These are phyloP conservation scores for Cheilosia scutellata DNA, from an alignment of 2,888 invertebrate species.

Conservation along the genomic window DNA sequence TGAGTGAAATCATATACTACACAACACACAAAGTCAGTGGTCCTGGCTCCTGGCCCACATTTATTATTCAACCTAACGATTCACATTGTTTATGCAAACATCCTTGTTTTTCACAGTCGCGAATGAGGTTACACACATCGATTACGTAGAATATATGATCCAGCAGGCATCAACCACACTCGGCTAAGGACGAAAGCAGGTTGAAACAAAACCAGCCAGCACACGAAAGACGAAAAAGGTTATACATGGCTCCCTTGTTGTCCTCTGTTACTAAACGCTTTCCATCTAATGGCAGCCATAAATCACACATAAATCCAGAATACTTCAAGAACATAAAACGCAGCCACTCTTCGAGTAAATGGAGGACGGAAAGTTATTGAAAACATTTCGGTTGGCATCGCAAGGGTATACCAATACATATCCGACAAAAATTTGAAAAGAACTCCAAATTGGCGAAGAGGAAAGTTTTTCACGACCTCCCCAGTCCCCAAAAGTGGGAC, in stretches of 20 bases:
- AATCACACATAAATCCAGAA: conserved; percentile 71
- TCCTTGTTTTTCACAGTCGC: conserved; percentile 36
- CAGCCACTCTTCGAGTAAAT: conserved; percentile 58
- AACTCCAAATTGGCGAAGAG: conserved; percentile 10
- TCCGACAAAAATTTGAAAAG: background rate
- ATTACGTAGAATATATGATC: conserved; percentile 63
- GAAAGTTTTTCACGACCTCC: conserved; percentile 42
- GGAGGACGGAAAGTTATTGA: conserved; percentile 62
- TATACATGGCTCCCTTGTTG: conserved; percentile 33
- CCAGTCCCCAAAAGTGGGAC: background rate
- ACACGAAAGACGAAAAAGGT: conserved; percentile 31
- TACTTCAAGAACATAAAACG: conserved; percentile 69
- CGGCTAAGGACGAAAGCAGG: conserved; percentile 19
- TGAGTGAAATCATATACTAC: background rate
- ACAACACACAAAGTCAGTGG: conserved; percentile 15
- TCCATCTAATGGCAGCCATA: conserved; percentile 61
- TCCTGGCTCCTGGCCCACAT: conserved; percentile 26
- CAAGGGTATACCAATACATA: background rate
- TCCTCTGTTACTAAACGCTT: conserved; percentile 45
- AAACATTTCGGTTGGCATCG: conserved; percentile 42
- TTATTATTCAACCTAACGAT: conserved; percentile 35
- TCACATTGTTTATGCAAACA: conserved; percentile 61
- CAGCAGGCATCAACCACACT: conserved; percentile 14
- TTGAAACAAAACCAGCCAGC: conserved; percentile 1
- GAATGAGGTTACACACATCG: conserved; percentile 61